These are phyloP conservation scores for Bilobella aurantiaca DNA, from an alignment of 1,140 invertebrate species.

Conservation along the genomic window DNA sequence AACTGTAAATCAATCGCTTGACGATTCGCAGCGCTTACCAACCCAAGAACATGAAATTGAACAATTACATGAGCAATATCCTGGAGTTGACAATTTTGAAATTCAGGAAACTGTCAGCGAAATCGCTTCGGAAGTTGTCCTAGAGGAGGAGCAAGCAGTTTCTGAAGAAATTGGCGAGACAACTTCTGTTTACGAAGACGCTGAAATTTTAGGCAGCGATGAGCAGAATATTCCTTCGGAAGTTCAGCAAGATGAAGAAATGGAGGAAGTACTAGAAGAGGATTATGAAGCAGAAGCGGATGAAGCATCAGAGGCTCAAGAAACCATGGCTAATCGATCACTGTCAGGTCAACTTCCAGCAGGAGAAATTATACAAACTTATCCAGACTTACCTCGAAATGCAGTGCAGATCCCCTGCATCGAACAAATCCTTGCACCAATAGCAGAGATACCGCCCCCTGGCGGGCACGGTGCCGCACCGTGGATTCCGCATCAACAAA, in stretches of 20 bases:
- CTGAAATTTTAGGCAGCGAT: no score
- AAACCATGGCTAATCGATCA: neutral
- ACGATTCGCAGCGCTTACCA: no score
- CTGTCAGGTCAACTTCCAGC: neutral
- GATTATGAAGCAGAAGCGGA: neutral
- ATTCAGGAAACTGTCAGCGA: neutral
- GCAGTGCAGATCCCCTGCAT: neutral
- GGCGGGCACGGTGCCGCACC: no score
- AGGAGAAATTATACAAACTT: neutral
- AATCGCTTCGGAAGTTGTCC: neutral
- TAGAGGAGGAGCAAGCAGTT: slow-evolving; percentile 10
- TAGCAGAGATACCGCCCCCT: no score
- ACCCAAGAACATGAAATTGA: no score
- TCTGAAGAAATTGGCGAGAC: neutral
- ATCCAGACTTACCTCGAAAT: neutral
- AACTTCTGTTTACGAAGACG: neutral
- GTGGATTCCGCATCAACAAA: no score
- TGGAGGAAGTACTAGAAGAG: neutral
- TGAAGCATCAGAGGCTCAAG: neutral
- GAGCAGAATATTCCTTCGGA: no score
- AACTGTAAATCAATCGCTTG: neutral
- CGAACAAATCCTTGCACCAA: neutral
- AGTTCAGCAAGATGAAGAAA: no score
- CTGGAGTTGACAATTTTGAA: no score
- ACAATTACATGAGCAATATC: no score